Evolutionary conservation across 1,140 invertebrate species (phyloP).

Genomic region (Helicoverpa zea): DNA sequence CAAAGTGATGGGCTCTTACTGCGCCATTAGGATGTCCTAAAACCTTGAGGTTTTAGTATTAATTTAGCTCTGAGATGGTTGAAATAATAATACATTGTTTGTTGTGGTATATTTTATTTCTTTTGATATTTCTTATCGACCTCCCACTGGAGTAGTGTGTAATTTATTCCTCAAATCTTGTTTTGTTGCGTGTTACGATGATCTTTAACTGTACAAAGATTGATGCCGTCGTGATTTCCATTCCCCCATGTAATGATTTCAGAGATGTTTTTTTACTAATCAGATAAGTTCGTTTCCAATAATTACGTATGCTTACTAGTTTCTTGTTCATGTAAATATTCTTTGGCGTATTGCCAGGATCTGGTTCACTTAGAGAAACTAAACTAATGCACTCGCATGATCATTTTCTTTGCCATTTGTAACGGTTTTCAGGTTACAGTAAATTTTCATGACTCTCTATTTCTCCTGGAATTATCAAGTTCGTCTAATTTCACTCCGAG

Average conservation of each 20-base stretch:
- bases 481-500: background rate
- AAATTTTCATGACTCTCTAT: background rate
- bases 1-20: background rate
- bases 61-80: background rate
- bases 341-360: background rate
- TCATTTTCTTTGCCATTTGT: background rate
- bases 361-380: constrained; percentile 18
- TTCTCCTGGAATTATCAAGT: background rate
- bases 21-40: constrained; percentile 4
- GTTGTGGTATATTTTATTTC: background rate
- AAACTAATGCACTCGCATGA: constrained; percentile 18
- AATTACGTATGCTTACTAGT: constrained; percentile 15
- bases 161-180: background rate
- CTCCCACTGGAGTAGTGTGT: background rate
- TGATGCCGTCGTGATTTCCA: too few relatives aligned
- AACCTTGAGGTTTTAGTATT: background rate
- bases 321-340: constrained; percentile 7
- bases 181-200: background rate
- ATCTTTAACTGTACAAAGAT: background rate
- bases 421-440: background rate
- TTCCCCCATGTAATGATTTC: too few relatives aligned
- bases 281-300: constrained; percentile 4
- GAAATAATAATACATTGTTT: background rate
- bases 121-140: constrained; percentile 14
- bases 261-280: background rate